Base-by-base conservation (phyloP, 2,888 invertebrate species). In the Eumacrocentrus americanus region DNA sequence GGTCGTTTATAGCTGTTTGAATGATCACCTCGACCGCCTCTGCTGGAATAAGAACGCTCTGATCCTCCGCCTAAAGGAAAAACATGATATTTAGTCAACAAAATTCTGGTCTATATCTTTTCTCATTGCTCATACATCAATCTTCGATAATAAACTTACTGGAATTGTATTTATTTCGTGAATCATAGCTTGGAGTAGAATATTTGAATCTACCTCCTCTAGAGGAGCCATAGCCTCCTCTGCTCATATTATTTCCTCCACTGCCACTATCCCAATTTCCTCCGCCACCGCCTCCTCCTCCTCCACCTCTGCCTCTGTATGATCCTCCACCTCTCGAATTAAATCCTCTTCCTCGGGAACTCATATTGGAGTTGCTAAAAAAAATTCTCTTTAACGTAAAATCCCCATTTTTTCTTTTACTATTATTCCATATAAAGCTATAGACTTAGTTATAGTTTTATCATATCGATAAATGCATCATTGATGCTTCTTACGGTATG, bases 171-270 rank as follows among this genome's bases (percentile, higher is more conserved):
- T 79, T 78, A 12, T 72, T 76, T 3, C 78, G 73, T 16, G 79
- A 79, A 60, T 79, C 79, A 37, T 79, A 79, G 57, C 66, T 76
- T 0, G 73, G 72, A 3, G 75, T 77, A 3, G 78, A 73, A 62
- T 78, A 77, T 67, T 78, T 78, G 59, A 78, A 78, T 66, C 78
- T 70, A 42, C 78, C 76, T 14, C 78, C 78, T 58, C 78, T 68
- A 18, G 79, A 78, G 20, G 78, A 76, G 0, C 77, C 76, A 46
- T 78, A 79, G 20, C 75, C 75, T 22, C 79, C 78, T 64, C 79
- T 70, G 40, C 72, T 68, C 54, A 75, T 69, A 11, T 72, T 71
- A 52, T 73, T 73, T 48, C 72, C 73, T 11, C 70, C 69, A 1
- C 62, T 61, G 0, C 76, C 72, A 18, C 70, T 68, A 37, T 75